These are phyloP conservation scores for Hemaris fuciformis DNA, from an alignment of 2,888 invertebrate genomes.

Conservation along the genomic window DNA sequence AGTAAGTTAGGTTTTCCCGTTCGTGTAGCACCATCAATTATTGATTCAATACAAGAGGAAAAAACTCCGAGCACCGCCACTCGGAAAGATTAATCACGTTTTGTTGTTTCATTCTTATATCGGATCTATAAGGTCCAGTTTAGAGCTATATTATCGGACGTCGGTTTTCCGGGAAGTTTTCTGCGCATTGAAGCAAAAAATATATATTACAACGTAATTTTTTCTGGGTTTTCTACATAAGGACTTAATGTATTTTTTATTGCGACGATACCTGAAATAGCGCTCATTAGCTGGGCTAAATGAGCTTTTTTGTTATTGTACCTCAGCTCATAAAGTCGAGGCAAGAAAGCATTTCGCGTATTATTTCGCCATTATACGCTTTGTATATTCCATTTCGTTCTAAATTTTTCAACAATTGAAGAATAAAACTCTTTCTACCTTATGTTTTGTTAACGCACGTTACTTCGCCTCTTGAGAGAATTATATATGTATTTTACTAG, in stretches of 20 bases:
- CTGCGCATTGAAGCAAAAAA: neutral
- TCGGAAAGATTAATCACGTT: constrained; percentile 3
- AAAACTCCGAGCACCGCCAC: neutral
- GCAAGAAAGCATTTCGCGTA: neutral
- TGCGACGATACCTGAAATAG: neutral
- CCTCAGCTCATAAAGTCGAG: neutral
- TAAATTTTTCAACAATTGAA: neutral
- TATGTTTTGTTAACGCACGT: neutral
- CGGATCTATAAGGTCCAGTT: neutral
- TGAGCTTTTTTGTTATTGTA: constrained; percentile 2
- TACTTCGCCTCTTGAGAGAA: too few relatives aligned
- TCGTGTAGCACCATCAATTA: neutral
- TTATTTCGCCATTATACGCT: neutral
- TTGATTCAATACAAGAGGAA: constrained; percentile 5
- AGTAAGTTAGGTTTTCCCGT: neutral
- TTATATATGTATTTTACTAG: too few relatives aligned
- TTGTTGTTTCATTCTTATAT: constrained; percentile 3
- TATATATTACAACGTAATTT: neutral
- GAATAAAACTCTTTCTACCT: neutral
- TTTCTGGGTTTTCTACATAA: neutral
- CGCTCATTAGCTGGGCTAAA: neutral
- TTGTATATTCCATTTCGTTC: neutral
- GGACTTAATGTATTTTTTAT: neutral
- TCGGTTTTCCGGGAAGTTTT: neutral
- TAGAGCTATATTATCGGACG: neutral